Percentiles rank a stretch among this genome's conserved stretches.
Evolutionary conservation across 1,140 invertebrate genomes (phyloP).

Genomic region (Heliothis virescens): DNA sequence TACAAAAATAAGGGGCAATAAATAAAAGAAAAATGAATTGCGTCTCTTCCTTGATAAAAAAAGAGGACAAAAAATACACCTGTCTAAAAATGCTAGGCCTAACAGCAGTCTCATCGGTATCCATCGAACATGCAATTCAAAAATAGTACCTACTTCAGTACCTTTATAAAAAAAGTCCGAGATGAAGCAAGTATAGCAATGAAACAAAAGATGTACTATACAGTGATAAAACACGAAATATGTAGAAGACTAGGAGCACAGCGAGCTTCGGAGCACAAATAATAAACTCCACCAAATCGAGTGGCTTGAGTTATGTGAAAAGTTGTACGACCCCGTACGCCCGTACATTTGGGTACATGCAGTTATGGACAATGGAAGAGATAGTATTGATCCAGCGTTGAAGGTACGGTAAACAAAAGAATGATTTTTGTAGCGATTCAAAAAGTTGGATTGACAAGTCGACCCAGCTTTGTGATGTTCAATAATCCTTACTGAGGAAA

Average conservation of each 20-base stretch:
- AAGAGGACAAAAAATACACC: background rate
- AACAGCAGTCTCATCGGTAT: too few species aligned
- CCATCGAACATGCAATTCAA: too few species aligned
- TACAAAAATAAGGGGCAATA: too few species aligned
- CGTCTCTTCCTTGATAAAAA: background rate
- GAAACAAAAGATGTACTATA: conserved; percentile 66
- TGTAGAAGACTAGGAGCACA: conserved; percentile 60
- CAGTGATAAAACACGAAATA: conserved; percentile 73
- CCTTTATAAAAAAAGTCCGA: background rate
- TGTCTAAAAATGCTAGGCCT: background rate
- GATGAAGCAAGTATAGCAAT: conserved; percentile 37
- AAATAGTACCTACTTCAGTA: too few species aligned
- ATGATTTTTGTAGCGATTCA: background rate
- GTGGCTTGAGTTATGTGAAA: conserved; percentile 83
- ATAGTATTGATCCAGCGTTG: conserved; percentile 8
- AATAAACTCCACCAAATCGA: conserved; percentile 83
- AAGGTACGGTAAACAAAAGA: conserved; percentile 20
- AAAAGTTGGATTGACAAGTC: too few species aligned
- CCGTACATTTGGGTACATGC: conserved; percentile 54
- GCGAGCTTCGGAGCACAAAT: conserved; percentile 73
- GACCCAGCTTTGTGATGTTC: too few species aligned
- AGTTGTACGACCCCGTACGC: conserved; percentile 73
- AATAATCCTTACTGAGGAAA: too few species aligned
- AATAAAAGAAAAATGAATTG: too few species aligned
- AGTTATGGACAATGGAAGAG: conserved; percentile 60